These are phyloP conservation scores for Busseola fusca DNA, from an alignment of 2,888 invertebrate species.

Conservation along the genomic window DNA sequence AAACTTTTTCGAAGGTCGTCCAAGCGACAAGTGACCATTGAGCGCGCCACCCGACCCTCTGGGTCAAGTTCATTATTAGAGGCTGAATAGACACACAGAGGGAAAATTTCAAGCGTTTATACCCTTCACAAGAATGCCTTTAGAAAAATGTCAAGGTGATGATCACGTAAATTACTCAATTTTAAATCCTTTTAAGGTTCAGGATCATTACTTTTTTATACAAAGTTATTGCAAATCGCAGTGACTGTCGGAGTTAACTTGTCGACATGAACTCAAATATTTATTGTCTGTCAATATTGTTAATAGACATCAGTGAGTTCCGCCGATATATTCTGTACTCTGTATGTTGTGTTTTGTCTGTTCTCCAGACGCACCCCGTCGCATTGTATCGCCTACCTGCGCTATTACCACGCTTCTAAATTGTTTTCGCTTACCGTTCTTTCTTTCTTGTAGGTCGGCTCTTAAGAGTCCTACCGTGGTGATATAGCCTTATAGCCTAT, in stretches of 20 bases:
- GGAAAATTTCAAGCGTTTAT: conserved; percentile 47
- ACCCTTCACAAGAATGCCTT: conserved; percentile 38
- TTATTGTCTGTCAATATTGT: background rate
- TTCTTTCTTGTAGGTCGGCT: background rate
- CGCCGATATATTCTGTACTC: background rate
- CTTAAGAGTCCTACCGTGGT: too few species aligned
- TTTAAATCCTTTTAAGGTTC: conserved; percentile 20
- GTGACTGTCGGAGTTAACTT: background rate
- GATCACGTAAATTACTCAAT: conserved; percentile 16
- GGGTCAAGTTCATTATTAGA: conserved; percentile 83
- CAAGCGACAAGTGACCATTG: conserved; percentile 65
- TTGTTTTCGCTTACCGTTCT: background rate
- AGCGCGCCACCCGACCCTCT: conserved; percentile 65
- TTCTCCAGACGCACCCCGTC: background rate
- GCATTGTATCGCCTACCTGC: background rate
- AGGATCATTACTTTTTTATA: background rate
- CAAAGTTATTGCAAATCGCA: conserved; percentile 3
- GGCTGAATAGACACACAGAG: conserved; percentile 66
- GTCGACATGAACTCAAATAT: background rate
- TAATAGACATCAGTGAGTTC: background rate
- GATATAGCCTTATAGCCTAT: too few species aligned
- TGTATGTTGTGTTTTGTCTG: background rate
- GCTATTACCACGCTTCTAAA: background rate
- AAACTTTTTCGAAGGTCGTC: conserved; percentile 75
- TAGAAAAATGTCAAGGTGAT: conserved; percentile 39